These are phyloP conservation scores for Phasia obesa DNA, from an alignment of 2,888 invertebrate genomes.

Conservation along the genomic window DNA sequence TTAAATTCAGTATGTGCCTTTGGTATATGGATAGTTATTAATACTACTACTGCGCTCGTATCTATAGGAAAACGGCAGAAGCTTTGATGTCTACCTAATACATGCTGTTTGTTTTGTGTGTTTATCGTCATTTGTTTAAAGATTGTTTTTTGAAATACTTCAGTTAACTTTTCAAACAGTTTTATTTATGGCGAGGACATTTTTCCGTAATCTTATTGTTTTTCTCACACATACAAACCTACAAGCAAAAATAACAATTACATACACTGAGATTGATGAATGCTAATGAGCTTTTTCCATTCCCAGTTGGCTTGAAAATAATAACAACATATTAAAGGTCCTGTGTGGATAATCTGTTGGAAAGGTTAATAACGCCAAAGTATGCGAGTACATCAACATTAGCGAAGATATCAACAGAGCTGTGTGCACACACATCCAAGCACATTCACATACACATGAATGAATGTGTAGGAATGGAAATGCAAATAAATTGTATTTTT, in stretches of 20 bases:
- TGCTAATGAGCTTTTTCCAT: slow-evolving; percentile 37
- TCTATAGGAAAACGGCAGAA: too few relatives aligned
- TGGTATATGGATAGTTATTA: too few relatives aligned
- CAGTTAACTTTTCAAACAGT: too few relatives aligned
- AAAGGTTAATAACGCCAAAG: slow-evolving; percentile 33
- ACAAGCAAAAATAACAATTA: background rate
- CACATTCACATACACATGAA: too few relatives aligned
- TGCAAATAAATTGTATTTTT: slow-evolving; percentile 5
- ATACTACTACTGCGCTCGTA: too few relatives aligned
- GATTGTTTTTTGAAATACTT: too few relatives aligned
- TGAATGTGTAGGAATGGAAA: background rate
- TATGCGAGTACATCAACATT: background rate
- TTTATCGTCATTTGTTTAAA: too few relatives aligned
- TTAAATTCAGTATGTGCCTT: too few relatives aligned
- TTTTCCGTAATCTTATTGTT: background rate
- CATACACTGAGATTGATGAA: slow-evolving; percentile 11
- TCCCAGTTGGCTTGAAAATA: slow-evolving; percentile 36
- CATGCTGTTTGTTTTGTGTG: too few relatives aligned
- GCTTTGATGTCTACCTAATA: too few relatives aligned
- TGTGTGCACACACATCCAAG: background rate
- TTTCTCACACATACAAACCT: background rate
- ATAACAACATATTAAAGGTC: slow-evolving; percentile 19
- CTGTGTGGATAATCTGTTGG: slow-evolving; percentile 25
- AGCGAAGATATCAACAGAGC: background rate
- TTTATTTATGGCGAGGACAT: background rate